Evolutionary conservation across 2,797 vertebrate genomes (phyloP).

Genomic region (Myiotriccus ornatus): DNA sequence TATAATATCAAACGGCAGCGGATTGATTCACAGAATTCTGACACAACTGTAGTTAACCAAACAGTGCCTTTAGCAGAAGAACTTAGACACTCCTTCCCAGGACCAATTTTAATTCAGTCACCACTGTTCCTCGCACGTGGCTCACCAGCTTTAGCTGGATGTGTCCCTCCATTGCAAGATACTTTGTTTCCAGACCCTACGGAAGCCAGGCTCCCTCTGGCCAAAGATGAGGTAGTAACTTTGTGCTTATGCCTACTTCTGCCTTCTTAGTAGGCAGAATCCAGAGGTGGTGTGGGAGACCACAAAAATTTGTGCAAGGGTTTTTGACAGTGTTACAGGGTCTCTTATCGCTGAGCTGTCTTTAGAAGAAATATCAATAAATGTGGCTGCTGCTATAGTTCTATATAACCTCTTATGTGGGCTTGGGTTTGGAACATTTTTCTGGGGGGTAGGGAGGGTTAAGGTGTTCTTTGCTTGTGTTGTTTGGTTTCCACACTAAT

Average conservation of each 20-base stretch:
- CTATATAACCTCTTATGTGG: not conserved
- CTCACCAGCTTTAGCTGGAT: conserved; percentile 38
- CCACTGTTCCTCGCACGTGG: not conserved
- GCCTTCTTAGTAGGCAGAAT: not conserved
- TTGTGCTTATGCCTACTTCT: not conserved
- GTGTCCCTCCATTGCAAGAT: conserved; percentile 63
- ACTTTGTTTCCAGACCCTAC: conserved; percentile 51
- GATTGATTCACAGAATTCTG: conserved; percentile 70
- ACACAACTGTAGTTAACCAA: conserved; percentile 50
- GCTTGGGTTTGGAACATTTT: not conserved
- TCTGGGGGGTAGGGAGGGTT: accelerated
- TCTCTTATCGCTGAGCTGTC: not conserved
- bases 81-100: conserved; percentile 47
- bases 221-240: conserved; percentile 84
- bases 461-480: not conserved
- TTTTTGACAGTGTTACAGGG: not conserved
- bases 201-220: conserved; percentile 63
- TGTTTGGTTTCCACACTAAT: not conserved
- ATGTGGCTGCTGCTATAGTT: not conserved
- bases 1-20: conserved; percentile 82
- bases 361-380: not conserved
- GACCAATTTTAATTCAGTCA: conserved; percentile 6
- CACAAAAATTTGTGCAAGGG: not conserved
- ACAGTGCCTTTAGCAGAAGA: conserved; percentile 73
- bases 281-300: not conserved